Base-by-base conservation (phyloP, 1,140 invertebrate genomes). In the Micrasema minimum region DNA sequence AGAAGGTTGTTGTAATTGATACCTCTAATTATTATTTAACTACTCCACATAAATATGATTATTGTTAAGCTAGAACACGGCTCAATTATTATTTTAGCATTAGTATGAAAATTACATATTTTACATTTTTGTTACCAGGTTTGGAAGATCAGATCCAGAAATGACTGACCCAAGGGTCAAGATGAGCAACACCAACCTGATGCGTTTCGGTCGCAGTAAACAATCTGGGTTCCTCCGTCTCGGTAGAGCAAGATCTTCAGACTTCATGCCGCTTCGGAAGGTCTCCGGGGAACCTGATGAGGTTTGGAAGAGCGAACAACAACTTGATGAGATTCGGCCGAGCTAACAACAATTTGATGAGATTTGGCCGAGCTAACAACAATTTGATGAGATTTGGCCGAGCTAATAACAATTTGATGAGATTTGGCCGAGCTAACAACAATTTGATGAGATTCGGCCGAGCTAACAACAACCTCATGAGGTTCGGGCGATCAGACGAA, bases 381-480 rank as follows among this genome's bases (percentile, higher is more conserved):
- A 68, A 72, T 22, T 35, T 68, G 14, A 71, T 71, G 69, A 16
- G 69, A 11, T 71, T 71, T 41, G 69, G 69, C 23, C 55, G 69
- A 37, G 50, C 48, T 0, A 48, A 46, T 14, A 57, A 55, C 38
- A 71, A 71, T 16, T n/a, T 75, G n/a, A 75, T 75, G 73, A 57
- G 73, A 51, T 75, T 75, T 51, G 74, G 74, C 31, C 38, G 74
- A 41, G 59, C 37, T 2, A 55, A 55, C 18, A 72, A 67, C 45
- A 74, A 74, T 20, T 14, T 75, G n/a, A 75, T 75, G 74, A 23
- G 73, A 41, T 75, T 75, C 31, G 73, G 73, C 46, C 18, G 73
- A 37, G 48, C 31, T 0, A 65, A 55, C 22, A 66, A 37, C 16
- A 74, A 74, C 22, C 18, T 74, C 14, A 74, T 74, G 72, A 64